phyloP scores from a whole-genome alignment of 2,888 invertebrate species.

The Caenorhabditis auriculariae region DNA sequence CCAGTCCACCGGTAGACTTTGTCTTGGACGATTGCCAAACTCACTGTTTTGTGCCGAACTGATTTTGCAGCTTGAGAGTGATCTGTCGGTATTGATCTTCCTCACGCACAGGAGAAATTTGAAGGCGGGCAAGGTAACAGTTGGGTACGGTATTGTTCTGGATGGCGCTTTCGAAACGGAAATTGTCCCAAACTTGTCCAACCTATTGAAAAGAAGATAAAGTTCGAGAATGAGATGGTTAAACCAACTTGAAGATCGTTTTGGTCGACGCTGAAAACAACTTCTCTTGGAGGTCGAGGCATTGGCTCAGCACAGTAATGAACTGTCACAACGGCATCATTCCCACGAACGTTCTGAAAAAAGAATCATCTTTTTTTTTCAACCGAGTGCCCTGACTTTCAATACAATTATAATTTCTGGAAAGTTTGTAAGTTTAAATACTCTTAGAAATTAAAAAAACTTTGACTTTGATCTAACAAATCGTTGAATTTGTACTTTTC shows the following conservation, averaged over 20 bases:
- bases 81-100: slow-evolving; percentile 58
- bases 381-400: too few relatives aligned
- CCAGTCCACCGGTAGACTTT: slow-evolving; percentile 19
- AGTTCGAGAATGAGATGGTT: slow-evolving; percentile 15
- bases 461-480: too few relatives aligned
- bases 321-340: slow-evolving; percentile 56
- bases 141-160: slow-evolving; percentile 61
- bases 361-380: not conserved
- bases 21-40: slow-evolving; percentile 10
- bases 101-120: slow-evolving; percentile 55
- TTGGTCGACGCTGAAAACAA: slow-evolving; percentile 58
- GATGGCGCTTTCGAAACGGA: slow-evolving; percentile 53
- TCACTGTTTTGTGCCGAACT: slow-evolving; percentile 51
- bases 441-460: not conserved
- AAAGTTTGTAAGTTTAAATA: too few relatives aligned
- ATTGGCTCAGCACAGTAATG: slow-evolving; percentile 61
- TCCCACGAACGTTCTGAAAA: slow-evolving; percentile 27
- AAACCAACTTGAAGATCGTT: slow-evolving; percentile 53
- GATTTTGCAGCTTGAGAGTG: slow-evolving; percentile 56
- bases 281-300: slow-evolving; percentile 59
- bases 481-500: too few relatives aligned
- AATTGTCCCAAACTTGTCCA: slow-evolving; percentile 61
- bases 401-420: too few relatives aligned
- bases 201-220: slow-evolving; percentile 27
- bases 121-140: slow-evolving; percentile 57